Conservation (phyloP, 37 sponge, comb jelly and placozoan genomes). For the Geodia barretti region DNA sequence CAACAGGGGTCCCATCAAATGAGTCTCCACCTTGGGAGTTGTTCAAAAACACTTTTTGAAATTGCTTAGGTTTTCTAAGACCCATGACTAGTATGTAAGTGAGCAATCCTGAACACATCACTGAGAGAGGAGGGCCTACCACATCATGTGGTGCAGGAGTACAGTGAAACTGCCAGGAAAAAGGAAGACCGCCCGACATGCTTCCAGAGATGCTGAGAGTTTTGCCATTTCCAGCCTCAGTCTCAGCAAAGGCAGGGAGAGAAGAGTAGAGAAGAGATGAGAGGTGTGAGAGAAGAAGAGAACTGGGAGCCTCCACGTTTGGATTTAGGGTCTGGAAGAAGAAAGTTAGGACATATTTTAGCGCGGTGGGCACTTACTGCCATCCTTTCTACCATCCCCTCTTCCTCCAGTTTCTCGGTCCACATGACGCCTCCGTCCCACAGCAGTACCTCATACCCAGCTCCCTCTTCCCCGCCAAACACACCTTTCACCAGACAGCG, state of each 20-base stretch:
- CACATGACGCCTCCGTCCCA: constrained; percentile 32
- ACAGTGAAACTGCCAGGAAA: constrained; percentile 61
- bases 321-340: constrained; percentile 49
- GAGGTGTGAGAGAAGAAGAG: constrained; percentile 40
- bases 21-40: constrained; percentile 23
- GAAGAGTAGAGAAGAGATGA: constrained; percentile 27
- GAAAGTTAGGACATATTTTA: neutral
- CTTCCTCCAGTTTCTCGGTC: constrained; percentile 39
- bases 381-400: neutral
- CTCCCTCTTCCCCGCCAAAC: constrained; percentile 22
- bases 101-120: neutral
- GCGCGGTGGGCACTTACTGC: neutral
- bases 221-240: neutral
- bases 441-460: constrained; percentile 59
- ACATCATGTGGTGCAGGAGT: neutral
- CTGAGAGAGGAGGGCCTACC: neutral
- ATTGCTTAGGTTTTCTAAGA: neutral
- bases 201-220: constrained; percentile 20
- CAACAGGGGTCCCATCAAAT: constrained; percentile 55
- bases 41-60: too few species aligned
- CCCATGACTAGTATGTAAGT: neutral
- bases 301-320: constrained; percentile 65
- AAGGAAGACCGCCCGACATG: constrained; percentile 53
- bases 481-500: constrained; percentile 48
- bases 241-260: neutral